phyloP scores from a whole-genome alignment of 1,140 invertebrate species.

The Macrotrachela quadricornifera region DNA sequence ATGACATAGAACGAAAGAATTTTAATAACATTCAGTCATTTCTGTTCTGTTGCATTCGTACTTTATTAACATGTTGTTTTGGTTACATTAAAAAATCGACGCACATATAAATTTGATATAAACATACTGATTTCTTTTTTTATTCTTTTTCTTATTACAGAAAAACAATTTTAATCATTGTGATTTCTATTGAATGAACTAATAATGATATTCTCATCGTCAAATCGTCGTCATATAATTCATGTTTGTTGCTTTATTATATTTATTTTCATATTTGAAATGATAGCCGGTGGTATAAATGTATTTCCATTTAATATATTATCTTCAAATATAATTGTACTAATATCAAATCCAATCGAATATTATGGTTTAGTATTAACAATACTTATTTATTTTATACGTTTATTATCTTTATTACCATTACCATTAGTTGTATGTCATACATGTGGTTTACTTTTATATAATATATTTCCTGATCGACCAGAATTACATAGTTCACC shows the following conservation, averaged over 20 bases:
- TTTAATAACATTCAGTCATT: too few relatives aligned
- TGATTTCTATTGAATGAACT: too few relatives aligned
- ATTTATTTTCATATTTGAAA: neutral
- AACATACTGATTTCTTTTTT: too few relatives aligned
- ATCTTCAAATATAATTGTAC: neutral
- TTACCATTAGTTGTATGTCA: slow-evolving; percentile 33
- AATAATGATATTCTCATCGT: neutral
- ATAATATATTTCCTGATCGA: slow-evolving; percentile 83
- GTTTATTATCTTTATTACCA: slow-evolving; percentile 14
- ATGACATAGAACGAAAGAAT: too few relatives aligned
- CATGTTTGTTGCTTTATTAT: neutral
- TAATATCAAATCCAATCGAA: too few relatives aligned
- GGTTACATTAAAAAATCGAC: too few relatives aligned
- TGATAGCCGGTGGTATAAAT: neutral
- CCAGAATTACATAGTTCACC: slow-evolving; percentile 63
- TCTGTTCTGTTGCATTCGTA: too few relatives aligned
- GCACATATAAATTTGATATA: too few relatives aligned
- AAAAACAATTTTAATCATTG: too few relatives aligned
- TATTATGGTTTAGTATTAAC: neutral
- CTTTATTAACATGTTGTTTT: too few relatives aligned
- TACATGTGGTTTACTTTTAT: slow-evolving; percentile 64
- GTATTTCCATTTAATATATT: neutral
- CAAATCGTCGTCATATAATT: neutral
- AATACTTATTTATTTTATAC: slow-evolving; percentile 13
- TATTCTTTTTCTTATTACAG: too few relatives aligned